Evolutionary conservation across 2,113 vertebrate genomes (phyloP).

Genomic region (Corydoras sp.): DNA sequence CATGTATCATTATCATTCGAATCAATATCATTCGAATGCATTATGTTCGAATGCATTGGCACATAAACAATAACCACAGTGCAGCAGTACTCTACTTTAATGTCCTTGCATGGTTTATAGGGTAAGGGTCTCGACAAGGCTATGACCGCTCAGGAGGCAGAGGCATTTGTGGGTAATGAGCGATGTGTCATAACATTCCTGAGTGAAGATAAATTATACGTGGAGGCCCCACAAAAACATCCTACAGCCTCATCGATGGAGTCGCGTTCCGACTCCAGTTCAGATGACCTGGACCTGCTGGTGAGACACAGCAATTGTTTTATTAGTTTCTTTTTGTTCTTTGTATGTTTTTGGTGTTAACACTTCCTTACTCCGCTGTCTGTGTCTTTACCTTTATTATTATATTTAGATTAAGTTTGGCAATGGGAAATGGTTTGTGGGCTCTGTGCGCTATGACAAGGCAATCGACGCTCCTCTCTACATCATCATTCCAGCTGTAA

Average conservation of each 20-base stretch:
- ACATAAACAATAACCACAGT: too few species aligned
- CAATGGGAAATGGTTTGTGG: conserved; percentile 77
- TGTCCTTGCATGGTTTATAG: conserved; percentile 51
- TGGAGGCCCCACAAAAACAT: conserved; percentile 77
- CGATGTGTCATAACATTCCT: conserved; percentile 80
- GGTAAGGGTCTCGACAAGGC: conserved; percentile 84
- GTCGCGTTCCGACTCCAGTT: conserved; percentile 78
- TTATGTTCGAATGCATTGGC: too few species aligned
- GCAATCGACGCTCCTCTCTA: conserved; percentile 73
- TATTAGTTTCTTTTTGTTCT: too few species aligned
- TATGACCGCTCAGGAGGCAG: conserved; percentile 81
- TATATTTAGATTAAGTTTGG: conserved; percentile 83
- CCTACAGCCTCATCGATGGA: conserved; percentile 69
- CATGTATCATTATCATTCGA: too few species aligned
- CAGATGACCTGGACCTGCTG: conserved; percentile 80
- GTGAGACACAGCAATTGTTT: conserved; percentile 57
- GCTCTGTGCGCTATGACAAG: conserved; percentile 77
- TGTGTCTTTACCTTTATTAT: neutral
- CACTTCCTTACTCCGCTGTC: neutral
- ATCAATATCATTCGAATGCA: too few species aligned
- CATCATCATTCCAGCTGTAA: conserved; percentile 84
- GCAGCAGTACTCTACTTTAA: neutral
- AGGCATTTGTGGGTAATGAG: conserved; percentile 83
- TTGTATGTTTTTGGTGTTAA: neutral
- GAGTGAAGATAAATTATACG: conserved; percentile 82